phyloP scores from a whole-genome alignment of 2,113 vertebrate genomes.

The Dasyornis broadbenti region DNA sequence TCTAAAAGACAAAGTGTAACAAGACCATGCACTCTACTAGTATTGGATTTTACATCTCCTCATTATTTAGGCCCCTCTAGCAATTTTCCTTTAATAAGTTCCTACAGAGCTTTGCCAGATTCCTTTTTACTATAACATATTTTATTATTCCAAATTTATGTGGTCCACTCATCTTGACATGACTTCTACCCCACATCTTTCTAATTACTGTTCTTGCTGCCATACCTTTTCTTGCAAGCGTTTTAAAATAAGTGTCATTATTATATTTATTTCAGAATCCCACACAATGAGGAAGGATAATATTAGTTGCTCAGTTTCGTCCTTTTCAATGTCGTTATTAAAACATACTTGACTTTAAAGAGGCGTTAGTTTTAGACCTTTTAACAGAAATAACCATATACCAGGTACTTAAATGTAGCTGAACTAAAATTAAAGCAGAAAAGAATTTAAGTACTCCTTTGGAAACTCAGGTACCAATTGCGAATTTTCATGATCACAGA shows the following conservation, averaged over 20 bases:
- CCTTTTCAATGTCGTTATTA: not conserved
- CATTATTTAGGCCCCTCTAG: constrained; percentile 63
- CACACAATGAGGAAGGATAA: not conserved
- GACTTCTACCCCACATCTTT: not conserved
- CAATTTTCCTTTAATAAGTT: constrained; percentile 53
- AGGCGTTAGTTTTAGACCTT: not conserved
- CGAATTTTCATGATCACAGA: not conserved
- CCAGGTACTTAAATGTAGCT: not conserved
- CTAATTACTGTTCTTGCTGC: not conserved
- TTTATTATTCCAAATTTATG: constrained; percentile 13
- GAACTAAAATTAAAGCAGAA: not conserved
- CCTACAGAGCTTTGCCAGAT: not conserved
- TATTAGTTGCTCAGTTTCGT: not conserved
- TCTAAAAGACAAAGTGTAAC: constrained; percentile 53
- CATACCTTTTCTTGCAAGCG: not conserved
- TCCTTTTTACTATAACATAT: not conserved
- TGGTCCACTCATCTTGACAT: not conserved
- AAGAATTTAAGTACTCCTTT: not conserved
- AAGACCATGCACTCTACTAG: constrained; percentile 2
- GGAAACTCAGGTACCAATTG: not conserved
- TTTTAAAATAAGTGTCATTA: not conserved
- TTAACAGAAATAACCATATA: not conserved
- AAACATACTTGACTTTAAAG: constrained; percentile 1
- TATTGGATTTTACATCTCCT: constrained; percentile 54
- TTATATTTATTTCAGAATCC: constrained; percentile 7